phyloP scores from a whole-genome alignment of 2,113 vertebrate genomes.

The Oreotrochilus melanogaster region DNA sequence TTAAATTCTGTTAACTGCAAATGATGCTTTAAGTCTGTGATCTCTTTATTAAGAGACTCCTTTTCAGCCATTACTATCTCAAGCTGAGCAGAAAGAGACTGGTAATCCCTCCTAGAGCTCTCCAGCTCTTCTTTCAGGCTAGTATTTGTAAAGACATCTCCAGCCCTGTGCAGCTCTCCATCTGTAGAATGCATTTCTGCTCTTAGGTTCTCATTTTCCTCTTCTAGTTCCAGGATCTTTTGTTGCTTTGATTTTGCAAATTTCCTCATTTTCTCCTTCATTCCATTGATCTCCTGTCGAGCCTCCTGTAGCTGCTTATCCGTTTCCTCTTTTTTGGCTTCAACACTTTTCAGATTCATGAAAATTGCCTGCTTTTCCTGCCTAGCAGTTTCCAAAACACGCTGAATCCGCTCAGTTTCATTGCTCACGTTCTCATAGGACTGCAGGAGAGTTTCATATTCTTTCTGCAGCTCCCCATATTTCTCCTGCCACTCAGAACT shows the following conservation, averaged over 20 bases:
- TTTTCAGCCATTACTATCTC: conserved; percentile 71
- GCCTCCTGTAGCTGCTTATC: conserved; percentile 85
- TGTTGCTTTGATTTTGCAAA: conserved; percentile 96
- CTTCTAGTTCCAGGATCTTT: conserved; percentile 94
- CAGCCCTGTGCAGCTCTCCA: conserved; percentile 11
- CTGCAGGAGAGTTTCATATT: conserved; percentile 93
- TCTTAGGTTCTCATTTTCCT: conserved; percentile 91
- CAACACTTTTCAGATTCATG: conserved; percentile 77
- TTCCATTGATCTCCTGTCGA: conserved; percentile 85
- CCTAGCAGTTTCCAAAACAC: conserved; percentile 85
- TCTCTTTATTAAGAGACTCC: conserved; percentile 63
- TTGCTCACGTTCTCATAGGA: conserved; percentile 95
- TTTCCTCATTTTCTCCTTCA: conserved; percentile 98
- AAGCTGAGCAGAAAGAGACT: conserved; percentile 66
- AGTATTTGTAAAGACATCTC: conserved; percentile 19
- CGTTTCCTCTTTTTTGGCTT: conserved; percentile 81
- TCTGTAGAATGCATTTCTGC: conserved; percentile 39
- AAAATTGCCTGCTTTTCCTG: conserved; percentile 91
- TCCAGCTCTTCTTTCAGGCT: conserved; percentile 72
- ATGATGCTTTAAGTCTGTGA: conserved; percentile 56
- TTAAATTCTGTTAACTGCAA: conserved; percentile 66
- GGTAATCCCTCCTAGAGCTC: conserved; percentile 26
- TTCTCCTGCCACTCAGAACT: conserved; percentile 86
- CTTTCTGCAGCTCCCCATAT: conserved; percentile 86
- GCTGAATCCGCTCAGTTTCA: conserved; percentile 89